Base-by-base conservation (phyloP, 2,888 invertebrate genomes). In the Polylopha cassiicola region DNA sequence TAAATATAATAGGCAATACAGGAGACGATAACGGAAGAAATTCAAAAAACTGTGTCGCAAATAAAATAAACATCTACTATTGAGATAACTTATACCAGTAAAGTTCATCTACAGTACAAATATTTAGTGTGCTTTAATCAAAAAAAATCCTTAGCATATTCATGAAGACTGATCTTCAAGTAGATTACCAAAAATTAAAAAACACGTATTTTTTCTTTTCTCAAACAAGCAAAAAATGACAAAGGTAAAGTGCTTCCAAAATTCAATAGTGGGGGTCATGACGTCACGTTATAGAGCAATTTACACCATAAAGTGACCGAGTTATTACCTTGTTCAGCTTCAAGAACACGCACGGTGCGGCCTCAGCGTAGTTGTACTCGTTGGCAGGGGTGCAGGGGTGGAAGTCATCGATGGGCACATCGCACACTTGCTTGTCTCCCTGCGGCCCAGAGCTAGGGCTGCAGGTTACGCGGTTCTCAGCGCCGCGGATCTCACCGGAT, bases 341-440 rank as follows among this genome's bases (percentile, higher is more conserved):
- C 55, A 99, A 89, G 86, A 98, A 93, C 71, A 99, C 93, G 78
- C 99, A 99, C 8, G 99, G 99, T 39, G 92, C 92, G 43, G 93
- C 94, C 53, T 89, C 88, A 51, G 91, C 90, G 79, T 92, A 99
- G 67, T 97, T 97, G 81, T 93, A 99, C 60, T 92, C 89, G 53
- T 92, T 90, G 17, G 88, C 87, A 42, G 89, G 85, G 44, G 91
- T 90, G 82, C 98, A 98, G 30, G 92, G 91, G 28, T 88, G 87
- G 86, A 95, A 94, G 39, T 87, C 81, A 34, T 88, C 79, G 32
- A 93, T 81, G 28, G 93, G 89, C 49, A 97, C 93, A 53, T 92
- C 89, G 78, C 98, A 98, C 23, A 94, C 94, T 76, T 93, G 92
- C 53, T 92, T 90, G 28, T 87, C 80, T 0, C 85, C 76, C 14